phyloP scores from a whole-genome alignment of 2,113 vertebrate genomes.

The Oncorhynchus kisutch region DNA sequence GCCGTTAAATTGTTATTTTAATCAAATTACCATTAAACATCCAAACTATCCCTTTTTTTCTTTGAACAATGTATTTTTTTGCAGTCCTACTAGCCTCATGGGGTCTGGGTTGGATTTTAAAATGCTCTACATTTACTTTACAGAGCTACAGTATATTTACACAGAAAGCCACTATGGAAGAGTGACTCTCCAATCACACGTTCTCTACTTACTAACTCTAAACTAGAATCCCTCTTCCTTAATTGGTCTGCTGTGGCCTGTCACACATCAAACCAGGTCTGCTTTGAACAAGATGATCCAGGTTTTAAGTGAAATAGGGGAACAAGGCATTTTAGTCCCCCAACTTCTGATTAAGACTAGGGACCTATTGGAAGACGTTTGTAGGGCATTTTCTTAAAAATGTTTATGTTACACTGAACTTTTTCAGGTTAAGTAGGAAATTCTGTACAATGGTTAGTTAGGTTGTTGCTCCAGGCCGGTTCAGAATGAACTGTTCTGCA shows the following conservation, averaged over 20 bases:
- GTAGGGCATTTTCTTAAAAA: neutral
- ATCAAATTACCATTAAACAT: neutral
- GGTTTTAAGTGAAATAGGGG: constrained; percentile 45
- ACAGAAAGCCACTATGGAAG: constrained; percentile 15
- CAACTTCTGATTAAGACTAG: constrained; percentile 37
- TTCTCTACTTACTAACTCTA: constrained; percentile 43
- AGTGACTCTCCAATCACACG: constrained; percentile 11
- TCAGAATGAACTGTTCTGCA: constrained; percentile 8
- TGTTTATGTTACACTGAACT: constrained; percentile 24
- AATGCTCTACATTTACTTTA: constrained; percentile 35
- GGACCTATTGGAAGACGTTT: constrained; percentile 22
- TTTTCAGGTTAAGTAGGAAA: constrained; percentile 35
- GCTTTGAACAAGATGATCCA: constrained; percentile 24
- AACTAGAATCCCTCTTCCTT: constrained; percentile 52
- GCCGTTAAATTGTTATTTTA: neutral
- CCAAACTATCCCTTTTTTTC: neutral
- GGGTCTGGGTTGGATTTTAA: constrained; percentile 15
- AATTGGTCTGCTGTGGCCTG: constrained; percentile 60
- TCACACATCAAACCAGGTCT: neutral
- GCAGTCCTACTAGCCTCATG: neutral
- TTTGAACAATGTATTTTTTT: neutral
- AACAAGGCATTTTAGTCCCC: constrained; percentile 30
- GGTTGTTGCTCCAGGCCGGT: constrained; percentile 10
- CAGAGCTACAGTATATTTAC: too few species aligned
- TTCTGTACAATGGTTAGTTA: constrained; percentile 33